A percentile compares a stretch with the other conserved stretches of the same genome.
Evolutionary conservation across 2,797 vertebrate species (phyloP).

Genomic region (Smutsia temminckii): DNA sequence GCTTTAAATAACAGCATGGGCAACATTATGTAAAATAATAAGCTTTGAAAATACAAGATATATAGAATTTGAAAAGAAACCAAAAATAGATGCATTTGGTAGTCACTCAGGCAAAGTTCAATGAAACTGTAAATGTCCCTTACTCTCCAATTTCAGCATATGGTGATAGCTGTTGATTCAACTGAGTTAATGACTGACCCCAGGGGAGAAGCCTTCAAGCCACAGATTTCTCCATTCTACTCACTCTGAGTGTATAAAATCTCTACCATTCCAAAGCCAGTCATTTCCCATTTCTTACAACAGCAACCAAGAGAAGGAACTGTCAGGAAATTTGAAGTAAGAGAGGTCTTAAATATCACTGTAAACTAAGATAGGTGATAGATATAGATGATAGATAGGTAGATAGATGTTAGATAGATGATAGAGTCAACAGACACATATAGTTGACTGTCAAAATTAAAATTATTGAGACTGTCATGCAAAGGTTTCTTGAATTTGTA

Average conservation of each 20-base stretch:
- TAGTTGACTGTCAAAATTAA: neutral
- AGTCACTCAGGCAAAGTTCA: slow-evolving; percentile 21
- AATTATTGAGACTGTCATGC: neutral
- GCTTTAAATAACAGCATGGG: neutral
- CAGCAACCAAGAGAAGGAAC: neutral
- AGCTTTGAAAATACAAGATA: neutral
- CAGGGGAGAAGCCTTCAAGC: neutral
- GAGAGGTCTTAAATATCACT: neutral
- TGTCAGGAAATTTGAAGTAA: slow-evolving; percentile 33
- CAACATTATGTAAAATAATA: neutral
- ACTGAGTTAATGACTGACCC: slow-evolving; percentile 5
- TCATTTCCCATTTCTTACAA: neutral
- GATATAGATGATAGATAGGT: neutral
- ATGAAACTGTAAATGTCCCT: slow-evolving; percentile 15
- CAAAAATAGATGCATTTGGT: neutral
- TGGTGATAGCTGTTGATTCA: slow-evolving; percentile 43
- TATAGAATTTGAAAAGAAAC: neutral
- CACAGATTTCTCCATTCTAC: neutral
- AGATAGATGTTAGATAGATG: neutral
- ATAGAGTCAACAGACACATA: neutral
- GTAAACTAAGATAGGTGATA: neutral
- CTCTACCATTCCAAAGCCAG: neutral
- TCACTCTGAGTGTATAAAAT: slow-evolving; percentile 53
- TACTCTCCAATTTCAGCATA: slow-evolving; percentile 52
- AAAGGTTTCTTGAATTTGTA: neutral